Conservation (phyloP, 2,888 invertebrate genomes). For the Operophtera brumata region DNA sequence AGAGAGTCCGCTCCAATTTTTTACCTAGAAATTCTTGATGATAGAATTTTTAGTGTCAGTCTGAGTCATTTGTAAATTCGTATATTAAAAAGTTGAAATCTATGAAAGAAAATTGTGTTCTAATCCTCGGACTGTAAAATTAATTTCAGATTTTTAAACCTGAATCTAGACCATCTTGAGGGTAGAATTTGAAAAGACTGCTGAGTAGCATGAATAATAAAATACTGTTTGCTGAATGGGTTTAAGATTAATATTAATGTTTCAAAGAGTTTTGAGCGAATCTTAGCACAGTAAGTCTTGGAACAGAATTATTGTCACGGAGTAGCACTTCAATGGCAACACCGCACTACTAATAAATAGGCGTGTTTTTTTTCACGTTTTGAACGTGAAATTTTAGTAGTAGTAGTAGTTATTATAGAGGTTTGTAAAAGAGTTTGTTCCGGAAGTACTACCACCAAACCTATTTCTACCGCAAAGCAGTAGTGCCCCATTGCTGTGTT, state of each 20-base stretch:
- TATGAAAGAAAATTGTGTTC: conserved; percentile 2
- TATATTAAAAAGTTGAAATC: conserved; percentile 4
- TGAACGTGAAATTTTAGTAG: too few species aligned
- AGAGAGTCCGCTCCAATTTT: conserved; percentile 16
- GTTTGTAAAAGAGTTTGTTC: too few species aligned
- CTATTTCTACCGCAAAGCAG: too few species aligned
- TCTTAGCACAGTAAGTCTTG: not conserved
- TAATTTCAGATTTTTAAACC: conserved; percentile 7
- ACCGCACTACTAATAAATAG: too few species aligned
- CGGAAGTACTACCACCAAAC: too few species aligned
- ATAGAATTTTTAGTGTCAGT: conserved; percentile 11
- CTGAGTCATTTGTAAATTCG: conserved; percentile 18
- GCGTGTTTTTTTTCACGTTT: too few species aligned
- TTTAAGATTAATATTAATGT: conserved; percentile 22
- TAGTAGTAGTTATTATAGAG: too few species aligned
- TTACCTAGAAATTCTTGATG: conserved; percentile 24
- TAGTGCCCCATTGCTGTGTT: too few species aligned
- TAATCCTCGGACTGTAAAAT: conserved; percentile 10
- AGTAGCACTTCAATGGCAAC: too few species aligned
- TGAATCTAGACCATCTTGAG: conserved; percentile 21
- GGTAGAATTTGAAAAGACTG: conserved; percentile 19
- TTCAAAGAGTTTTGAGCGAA: conserved; percentile 7
- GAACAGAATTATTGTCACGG: not conserved
- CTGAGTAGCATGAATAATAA: conserved; percentile 26
- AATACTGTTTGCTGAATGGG: conserved; percentile 19